Evolutionary conservation across 2,113 vertebrate genomes (phyloP), one percentile per base, ranked within the genome.

Genomic region (Poecile atricapillus): DNA sequence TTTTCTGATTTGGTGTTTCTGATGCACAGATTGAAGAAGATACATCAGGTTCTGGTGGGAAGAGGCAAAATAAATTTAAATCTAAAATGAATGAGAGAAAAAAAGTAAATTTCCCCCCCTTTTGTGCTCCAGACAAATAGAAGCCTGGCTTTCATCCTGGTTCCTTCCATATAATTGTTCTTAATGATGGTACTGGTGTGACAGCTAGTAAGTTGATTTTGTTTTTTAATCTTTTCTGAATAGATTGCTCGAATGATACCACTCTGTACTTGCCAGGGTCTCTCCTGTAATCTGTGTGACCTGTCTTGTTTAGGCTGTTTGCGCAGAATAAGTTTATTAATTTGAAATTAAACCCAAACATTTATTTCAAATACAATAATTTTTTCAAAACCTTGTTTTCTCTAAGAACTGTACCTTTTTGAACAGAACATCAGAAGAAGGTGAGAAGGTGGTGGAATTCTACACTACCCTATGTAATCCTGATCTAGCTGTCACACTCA

Each of bases 131-230:
- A 71, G 50, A 73, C 46, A 88, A 93, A 94, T 43, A 73, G 27
- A 67, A 65, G 52, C 59, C 59, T 92, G 80, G 60, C 92, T 91
- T 94, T 83, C 59, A 10, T 95, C 78, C 82, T 88, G 33, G 15
- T 91, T 95, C 47, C 28, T 90, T 95, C 86, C 35, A 37, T 69
- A 21, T 84, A 94, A 85, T 95, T 80, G 55, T 44, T 74, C 63
- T 85, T 88, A 83, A 80, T 89, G 58, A 80, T 30, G 82, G 55
- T 90, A 44, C 22, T 70, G 39, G 67, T 88, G 52, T 86, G 88
- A 93, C 52, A 88, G 64, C 35, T 68, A 71, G 27, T 49, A 89
- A 91, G 63, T 47, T 62, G 52, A 63, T 50, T 52, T 87, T 85
- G 43, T 2, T 70, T 71, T 83, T 47, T 60, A 70, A 39, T 75